phyloP scores from a whole-genome alignment of 2,113 vertebrate genomes.

The Colossoma macropomum region DNA sequence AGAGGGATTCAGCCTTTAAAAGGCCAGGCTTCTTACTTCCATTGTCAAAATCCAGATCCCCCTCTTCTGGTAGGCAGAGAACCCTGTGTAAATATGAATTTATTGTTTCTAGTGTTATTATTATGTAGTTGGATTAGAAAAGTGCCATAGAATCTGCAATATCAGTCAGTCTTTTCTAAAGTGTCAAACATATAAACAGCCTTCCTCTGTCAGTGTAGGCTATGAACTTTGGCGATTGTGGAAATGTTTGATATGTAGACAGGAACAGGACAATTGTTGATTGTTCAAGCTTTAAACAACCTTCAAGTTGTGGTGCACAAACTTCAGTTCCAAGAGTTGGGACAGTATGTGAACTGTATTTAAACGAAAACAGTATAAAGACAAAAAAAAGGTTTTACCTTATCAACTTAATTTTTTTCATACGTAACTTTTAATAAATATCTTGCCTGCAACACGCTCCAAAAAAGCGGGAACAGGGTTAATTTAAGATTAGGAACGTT shows the following conservation, averaged over 20 bases:
- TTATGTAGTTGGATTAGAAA: not conserved
- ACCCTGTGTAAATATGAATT: not conserved
- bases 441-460: no score
- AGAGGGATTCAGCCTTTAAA: constrained; percentile 62
- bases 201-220: not conserved
- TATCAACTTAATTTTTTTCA: no score
- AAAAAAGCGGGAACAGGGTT: no score
- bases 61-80: not conserved
- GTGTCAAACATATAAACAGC: constrained; percentile 1
- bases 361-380: no score
- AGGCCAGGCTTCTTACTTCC: constrained; percentile 47
- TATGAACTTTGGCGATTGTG: not conserved
- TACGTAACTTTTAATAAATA: no score
- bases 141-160: not conserved
- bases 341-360: no score
- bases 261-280: not conserved
- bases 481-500: no score
- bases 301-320: no score
- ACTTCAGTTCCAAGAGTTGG: no score
- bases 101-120: not conserved
- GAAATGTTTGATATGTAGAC: not conserved
- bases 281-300: no score
- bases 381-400: no score
- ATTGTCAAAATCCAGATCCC: constrained; percentile 15
- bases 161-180: not conserved